Evolutionary conservation across 2,797 vertebrate species (phyloP).

Genomic region (Pteronotus mesoamericanus): DNA sequence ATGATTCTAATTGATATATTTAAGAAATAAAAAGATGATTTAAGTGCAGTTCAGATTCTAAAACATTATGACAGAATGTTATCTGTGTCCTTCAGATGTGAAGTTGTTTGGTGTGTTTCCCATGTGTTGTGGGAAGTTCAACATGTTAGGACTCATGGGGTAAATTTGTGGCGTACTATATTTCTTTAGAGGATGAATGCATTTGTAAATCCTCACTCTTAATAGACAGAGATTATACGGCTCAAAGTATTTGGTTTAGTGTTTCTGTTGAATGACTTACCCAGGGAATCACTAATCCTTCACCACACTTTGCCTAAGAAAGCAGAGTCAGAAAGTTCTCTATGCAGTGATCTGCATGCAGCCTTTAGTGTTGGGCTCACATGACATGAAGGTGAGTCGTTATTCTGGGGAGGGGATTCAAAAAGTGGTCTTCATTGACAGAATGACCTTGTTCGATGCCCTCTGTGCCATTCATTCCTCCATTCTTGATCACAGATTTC

Average conservation of each 20-base stretch:
- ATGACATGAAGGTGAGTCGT: neutral
- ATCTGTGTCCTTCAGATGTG: neutral
- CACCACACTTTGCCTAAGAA: neutral
- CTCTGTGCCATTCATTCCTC: slow-evolving; percentile 84
- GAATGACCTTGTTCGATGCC: slow-evolving; percentile 83
- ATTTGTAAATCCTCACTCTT: neutral
- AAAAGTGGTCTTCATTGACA: slow-evolving; percentile 70
- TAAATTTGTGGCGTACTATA: neutral
- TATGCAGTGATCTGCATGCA: neutral
- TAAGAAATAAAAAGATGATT: neutral
- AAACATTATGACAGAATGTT: neutral
- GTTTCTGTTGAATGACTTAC: slow-evolving; percentile 15
- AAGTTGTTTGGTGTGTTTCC: neutral
- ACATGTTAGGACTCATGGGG: neutral
- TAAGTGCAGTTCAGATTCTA: neutral
- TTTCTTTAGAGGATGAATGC: neutral
- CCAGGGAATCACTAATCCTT: neutral
- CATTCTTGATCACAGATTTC: slow-evolving; percentile 86
- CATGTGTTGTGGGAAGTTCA: neutral
- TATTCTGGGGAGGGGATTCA: slow-evolving; percentile 3
- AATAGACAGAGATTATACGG: neutral
- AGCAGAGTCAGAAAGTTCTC: neutral
- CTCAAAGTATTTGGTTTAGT: neutral
- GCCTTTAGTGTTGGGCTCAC: neutral
- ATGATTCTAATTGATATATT: neutral